phyloP scores from a whole-genome alignment of 37 sponge, comb jelly and placozoan species.

The Bolinopsis microptera region DNA sequence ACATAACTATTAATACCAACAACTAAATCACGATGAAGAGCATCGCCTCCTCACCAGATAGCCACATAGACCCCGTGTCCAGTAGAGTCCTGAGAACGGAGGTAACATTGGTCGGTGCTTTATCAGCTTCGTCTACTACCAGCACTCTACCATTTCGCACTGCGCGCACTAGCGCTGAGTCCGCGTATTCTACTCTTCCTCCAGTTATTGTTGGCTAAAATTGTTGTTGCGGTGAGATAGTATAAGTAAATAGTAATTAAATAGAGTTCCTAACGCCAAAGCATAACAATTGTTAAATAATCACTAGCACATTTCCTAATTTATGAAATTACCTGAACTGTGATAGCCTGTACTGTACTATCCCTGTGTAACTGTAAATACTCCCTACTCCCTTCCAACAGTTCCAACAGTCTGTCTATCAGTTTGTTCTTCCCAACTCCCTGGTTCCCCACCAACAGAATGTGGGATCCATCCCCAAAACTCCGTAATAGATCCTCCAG shows the following conservation, averaged over 20 bases:
- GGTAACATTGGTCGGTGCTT: conserved; percentile 91
- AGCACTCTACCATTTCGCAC: conserved; percentile 77
- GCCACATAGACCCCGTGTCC: conserved; percentile 78
- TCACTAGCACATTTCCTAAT: too few species aligned
- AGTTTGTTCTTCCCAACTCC: conserved; percentile 97
- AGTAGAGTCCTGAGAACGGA: conserved; percentile 83
- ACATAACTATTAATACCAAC: background rate
- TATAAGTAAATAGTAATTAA: too few species aligned
- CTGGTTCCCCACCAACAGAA: conserved; percentile 88
- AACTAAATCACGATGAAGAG: background rate
- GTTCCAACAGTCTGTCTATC: conserved; percentile 80
- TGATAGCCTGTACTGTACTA: conserved; percentile 84
- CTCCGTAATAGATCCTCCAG: conserved; percentile 81
- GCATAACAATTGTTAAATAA: too few species aligned
- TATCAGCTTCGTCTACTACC: conserved; percentile 93
- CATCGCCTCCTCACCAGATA: conserved; percentile 15
- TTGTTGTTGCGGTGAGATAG: too few species aligned
- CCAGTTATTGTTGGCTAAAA: conserved; percentile 72
- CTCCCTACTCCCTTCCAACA: conserved; percentile 81
- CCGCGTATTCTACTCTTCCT: conserved; percentile 77
- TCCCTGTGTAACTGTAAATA: conserved; percentile 93
- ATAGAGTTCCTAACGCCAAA: too few species aligned
- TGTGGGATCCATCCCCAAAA: conserved; percentile 73
- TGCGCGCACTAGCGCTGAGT: conserved; percentile 88
- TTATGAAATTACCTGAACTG: conserved; percentile 75